These are phyloP conservation scores for Glandiceps talaboti DNA, from an alignment of 53 echinoderm and acorn worm species.

Conservation along the genomic window DNA sequence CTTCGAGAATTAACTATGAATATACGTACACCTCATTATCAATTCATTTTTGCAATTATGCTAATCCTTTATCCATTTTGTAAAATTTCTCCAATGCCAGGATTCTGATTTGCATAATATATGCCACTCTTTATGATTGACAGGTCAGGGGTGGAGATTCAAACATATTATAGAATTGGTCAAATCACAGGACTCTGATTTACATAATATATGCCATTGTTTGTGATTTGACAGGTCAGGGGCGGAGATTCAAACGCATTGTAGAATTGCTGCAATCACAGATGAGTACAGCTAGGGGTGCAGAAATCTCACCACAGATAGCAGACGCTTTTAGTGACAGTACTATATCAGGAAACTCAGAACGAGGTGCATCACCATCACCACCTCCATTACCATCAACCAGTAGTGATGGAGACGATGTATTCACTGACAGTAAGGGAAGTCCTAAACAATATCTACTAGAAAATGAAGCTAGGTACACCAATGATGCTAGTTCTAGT, in stretches of 20 bases:
- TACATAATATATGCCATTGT: too few species aligned
- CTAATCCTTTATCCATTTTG: too few species aligned
- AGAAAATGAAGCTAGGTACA: neutral
- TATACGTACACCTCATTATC: too few species aligned
- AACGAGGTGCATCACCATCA: conserved; percentile 26
- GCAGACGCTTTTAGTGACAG: conserved; percentile 44
- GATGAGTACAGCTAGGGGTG: conserved; percentile 72
- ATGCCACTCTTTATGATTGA: too few species aligned
- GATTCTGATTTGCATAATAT: too few species aligned
- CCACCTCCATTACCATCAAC: conserved; percentile 39
- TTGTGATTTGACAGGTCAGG: conserved; percentile 40
- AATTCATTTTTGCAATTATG: too few species aligned
- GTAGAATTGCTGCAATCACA: conserved; percentile 77
- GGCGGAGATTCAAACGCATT: conserved; percentile 73
- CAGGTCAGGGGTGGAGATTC: too few species aligned
- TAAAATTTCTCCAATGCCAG: too few species aligned
- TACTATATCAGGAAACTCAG: conserved; percentile 40
- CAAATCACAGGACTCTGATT: too few species aligned
- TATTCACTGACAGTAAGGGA: conserved; percentile 45
- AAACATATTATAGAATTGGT: too few species aligned
- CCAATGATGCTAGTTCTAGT: neutral
- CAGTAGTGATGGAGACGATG: conserved; percentile 82
- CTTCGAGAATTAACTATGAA: too few species aligned
- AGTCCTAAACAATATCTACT: conserved; percentile 31
- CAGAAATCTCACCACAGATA: conserved; percentile 50